These are phyloP conservation scores for Amphipoea lucens DNA, from an alignment of 2,888 invertebrate species.

Conservation along the genomic window DNA sequence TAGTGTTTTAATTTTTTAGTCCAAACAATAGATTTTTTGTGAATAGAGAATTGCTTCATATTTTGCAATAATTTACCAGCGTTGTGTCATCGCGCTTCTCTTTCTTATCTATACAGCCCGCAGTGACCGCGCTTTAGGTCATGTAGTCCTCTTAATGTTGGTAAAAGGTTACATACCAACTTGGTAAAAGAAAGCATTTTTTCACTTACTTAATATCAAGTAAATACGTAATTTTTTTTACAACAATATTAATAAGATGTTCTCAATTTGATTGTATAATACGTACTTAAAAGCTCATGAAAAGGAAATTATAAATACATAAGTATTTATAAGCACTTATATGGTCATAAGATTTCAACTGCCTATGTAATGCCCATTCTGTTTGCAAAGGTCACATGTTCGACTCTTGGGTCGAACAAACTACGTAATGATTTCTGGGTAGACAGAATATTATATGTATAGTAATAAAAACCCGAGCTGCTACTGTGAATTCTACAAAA, in stretches of 20 bases:
- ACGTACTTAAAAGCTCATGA: constrained; percentile 9
- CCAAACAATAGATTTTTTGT: no score
- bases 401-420: neutral
- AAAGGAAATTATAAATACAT: constrained; percentile 3
- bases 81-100: no score
- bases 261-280: constrained; percentile 22
- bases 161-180: constrained; percentile 12
- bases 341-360: neutral
- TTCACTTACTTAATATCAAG: constrained; percentile 23
- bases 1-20: no score
- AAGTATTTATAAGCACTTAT: constrained; percentile 19
- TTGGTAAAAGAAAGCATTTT: constrained; percentile 5
- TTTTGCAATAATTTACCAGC: no score
- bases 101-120: no score
- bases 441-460: neutral
- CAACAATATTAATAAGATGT: neutral
- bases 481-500: neutral
- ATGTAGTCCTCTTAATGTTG: no score
- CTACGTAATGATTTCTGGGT: neutral
- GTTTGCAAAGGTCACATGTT: neutral
- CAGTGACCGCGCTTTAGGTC: no score
- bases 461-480: no score
- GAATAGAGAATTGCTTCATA: no score
- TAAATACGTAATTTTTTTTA: constrained; percentile 5
- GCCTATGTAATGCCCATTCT: neutral